phyloP scores from a whole-genome alignment of 1,140 invertebrate genomes.

The Drosophila elegans region DNA sequence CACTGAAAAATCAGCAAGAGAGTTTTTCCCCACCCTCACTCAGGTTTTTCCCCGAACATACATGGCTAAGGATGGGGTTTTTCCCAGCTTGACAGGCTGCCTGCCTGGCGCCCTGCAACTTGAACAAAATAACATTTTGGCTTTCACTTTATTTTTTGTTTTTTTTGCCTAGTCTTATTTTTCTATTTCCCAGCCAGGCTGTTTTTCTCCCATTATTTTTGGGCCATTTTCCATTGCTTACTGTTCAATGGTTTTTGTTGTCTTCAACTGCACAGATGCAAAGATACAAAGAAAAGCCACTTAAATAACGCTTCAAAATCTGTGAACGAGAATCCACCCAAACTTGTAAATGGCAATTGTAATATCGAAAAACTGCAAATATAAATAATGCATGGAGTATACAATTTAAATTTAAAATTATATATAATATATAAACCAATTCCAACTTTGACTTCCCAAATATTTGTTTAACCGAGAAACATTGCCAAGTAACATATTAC shows the following conservation, averaged over 20 bases:
- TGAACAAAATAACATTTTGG: conserved; percentile 55
- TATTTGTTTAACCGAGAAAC: too few relatives aligned
- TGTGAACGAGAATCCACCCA: background rate
- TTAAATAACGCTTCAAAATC: conserved; percentile 10
- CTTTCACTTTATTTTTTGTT: conserved; percentile 27
- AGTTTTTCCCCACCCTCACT: conserved; percentile 10
- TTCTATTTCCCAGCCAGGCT: conserved; percentile 3
- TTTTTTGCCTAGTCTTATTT: conserved; percentile 1
- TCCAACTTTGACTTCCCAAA: too few relatives aligned
- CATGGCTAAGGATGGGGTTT: background rate
- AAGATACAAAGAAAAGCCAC: conserved; percentile 2
- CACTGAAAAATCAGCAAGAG: conserved; percentile 41
- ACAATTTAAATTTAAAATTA: too few relatives aligned
- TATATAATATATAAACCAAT: too few relatives aligned
- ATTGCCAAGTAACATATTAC: too few relatives aligned
- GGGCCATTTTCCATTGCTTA: conserved; percentile 24
- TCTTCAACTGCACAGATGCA: conserved; percentile 17
- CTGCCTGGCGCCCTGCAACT: conserved; percentile 47
- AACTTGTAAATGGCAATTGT: background rate
- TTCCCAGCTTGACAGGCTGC: conserved; percentile 28
- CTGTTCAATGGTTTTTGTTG: conserved; percentile 31
- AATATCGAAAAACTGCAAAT: background rate
- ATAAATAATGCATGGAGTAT: background rate
- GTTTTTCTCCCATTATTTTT: conserved; percentile 16
- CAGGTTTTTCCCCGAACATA: conserved; percentile 1